Conservation (phyloP, 2,113 vertebrate species). For the Girardinichthys multiradiatus region DNA sequence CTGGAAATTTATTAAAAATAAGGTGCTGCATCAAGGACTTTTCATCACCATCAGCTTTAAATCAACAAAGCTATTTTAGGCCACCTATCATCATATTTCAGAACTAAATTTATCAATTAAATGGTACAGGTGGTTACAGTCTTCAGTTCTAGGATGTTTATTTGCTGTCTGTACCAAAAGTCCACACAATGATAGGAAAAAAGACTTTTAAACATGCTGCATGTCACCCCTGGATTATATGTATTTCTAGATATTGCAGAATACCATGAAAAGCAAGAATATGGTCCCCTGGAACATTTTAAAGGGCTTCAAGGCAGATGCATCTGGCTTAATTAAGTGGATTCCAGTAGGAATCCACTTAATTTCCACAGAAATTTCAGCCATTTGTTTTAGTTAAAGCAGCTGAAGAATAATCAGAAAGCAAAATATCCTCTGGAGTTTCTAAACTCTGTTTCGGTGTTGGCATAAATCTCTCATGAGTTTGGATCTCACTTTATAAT, state of each 20-base stretch:
- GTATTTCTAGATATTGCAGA: background rate
- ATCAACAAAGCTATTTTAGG: no score
- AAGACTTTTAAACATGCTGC: background rate
- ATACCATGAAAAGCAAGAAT: background rate
- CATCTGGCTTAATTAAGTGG: no score
- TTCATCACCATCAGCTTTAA: no score
- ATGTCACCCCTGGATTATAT: background rate
- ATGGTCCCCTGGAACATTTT: no score
- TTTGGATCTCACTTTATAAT: background rate
- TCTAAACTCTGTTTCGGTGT: conserved; percentile 14
- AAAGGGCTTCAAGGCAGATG: no score
- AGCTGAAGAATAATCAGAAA: background rate
- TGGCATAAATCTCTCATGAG: background rate
- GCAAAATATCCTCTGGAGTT: conserved; percentile 22
- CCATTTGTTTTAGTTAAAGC: conserved; percentile 35
- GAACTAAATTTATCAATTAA: no score
- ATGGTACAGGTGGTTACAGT: no score
- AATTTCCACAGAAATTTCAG: conserved; percentile 48
- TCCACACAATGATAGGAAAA: no score
- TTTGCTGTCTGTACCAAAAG: no score
- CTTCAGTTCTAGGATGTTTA: no score
- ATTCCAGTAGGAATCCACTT: conserved; percentile 30
- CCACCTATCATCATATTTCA: background rate
- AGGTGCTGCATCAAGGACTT: no score
- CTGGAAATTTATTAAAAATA: no score